These are phyloP conservation scores for Drosophila varians DNA, from an alignment of 1,140 invertebrate species.

Conservation along the genomic window DNA sequence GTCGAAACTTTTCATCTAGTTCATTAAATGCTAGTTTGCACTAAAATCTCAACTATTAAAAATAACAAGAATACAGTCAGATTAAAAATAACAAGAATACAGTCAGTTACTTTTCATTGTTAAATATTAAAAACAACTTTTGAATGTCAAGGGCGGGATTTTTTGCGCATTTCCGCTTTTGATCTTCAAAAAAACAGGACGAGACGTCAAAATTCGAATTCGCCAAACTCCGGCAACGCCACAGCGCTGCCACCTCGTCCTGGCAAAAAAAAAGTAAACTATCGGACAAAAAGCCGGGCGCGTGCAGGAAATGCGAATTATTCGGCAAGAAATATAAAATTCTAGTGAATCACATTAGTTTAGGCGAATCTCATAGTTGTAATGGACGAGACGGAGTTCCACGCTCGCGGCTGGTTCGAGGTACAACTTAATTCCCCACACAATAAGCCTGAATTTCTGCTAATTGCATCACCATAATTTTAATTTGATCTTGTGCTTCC, in stretches of 20 bases:
- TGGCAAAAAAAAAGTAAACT: slow-evolving; percentile 35
- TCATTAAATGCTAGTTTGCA: too few relatives aligned
- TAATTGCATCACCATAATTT: slow-evolving; percentile 60
- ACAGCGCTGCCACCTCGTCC: slow-evolving; percentile 33
- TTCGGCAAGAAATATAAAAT: neutral
- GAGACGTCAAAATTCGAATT: too few relatives aligned
- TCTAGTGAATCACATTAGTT: neutral
- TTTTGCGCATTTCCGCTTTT: slow-evolving; percentile 2
- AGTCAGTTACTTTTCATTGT: too few relatives aligned
- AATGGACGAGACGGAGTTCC: slow-evolving; percentile 54
- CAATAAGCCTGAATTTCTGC: slow-evolving; percentile 3
- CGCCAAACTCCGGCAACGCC: too few relatives aligned
- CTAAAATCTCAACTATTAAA: neutral
- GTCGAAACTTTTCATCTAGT: neutral
- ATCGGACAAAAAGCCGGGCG: slow-evolving; percentile 41
- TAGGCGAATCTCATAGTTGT: slow-evolving; percentile 23
- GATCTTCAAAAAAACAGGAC: too few relatives aligned
- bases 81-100: too few relatives aligned
- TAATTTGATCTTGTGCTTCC: slow-evolving; percentile 12
- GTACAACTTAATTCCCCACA: slow-evolving; percentile 23
- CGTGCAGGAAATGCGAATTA: slow-evolving; percentile 21
- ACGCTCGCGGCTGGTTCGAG: slow-evolving; percentile 78
- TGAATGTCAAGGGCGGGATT: neutral
- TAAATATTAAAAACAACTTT: neutral
- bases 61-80: too few relatives aligned